Percentiles rank a stretch among this genome's conserved stretches.
Conservation (phyloP, 2,113 vertebrate genomes). For the Actenoides lindsayi region DNA sequence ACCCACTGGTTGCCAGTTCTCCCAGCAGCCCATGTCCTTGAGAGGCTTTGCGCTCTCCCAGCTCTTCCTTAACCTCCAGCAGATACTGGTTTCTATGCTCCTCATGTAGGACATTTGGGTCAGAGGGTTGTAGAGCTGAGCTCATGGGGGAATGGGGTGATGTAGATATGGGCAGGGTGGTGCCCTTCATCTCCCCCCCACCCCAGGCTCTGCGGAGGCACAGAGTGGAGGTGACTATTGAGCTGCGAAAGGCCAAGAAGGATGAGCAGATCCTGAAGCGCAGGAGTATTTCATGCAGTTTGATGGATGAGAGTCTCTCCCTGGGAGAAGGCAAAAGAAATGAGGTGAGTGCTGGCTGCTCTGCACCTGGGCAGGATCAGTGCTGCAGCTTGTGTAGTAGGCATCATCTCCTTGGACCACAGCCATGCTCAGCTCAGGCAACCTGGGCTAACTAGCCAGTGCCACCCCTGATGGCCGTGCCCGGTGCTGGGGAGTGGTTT, state of each 20-base stretch:
- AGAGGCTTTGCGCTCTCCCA: not conserved
- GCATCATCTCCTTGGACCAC: no score
- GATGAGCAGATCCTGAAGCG: conserved; percentile 86
- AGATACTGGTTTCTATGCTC: not conserved
- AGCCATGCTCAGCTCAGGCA: not conserved
- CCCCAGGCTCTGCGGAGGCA: conserved; percentile 81
- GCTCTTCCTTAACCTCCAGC: not conserved
- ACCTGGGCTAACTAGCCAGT: not conserved
- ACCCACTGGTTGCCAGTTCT: not conserved
- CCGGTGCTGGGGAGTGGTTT: not conserved
- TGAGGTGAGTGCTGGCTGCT: not conserved
- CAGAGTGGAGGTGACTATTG: conserved; percentile 73
- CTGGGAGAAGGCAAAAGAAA: not conserved
- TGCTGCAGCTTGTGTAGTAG: no score
- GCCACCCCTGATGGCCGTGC: fast-evolving
- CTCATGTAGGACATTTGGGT: fast-evolving
- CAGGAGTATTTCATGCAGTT: conserved; percentile 72
- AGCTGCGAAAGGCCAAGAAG: conserved; percentile 88
- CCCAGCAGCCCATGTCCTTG: not conserved
- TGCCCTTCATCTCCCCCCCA: not conserved
- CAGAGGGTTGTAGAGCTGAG: not conserved
- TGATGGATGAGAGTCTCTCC: conserved; percentile 49
- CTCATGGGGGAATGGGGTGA: not conserved
- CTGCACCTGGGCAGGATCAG: not conserved
- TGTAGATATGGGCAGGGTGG: fast-evolving